Conservation (phyloP, 2,113 vertebrate genomes). For the Erythrolamprus reginae region DNA sequence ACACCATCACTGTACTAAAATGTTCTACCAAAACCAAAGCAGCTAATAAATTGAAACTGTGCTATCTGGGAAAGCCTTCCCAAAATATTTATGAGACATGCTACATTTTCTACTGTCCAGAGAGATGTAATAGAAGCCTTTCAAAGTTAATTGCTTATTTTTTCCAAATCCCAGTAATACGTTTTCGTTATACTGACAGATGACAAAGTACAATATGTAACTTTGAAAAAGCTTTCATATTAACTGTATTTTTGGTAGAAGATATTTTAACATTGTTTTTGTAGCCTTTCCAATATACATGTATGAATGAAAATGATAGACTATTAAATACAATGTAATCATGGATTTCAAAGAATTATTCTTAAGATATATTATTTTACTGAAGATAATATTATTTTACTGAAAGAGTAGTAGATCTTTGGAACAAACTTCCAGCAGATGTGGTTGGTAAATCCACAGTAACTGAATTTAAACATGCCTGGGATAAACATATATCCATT, state of each 20-base stretch:
- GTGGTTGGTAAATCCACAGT: too few relatives aligned
- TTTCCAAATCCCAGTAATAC: slow-evolving; percentile 19
- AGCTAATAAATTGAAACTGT: background rate
- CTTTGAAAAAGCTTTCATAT: slow-evolving; percentile 34
- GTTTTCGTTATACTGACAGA: slow-evolving; percentile 34
- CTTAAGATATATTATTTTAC: too few relatives aligned
- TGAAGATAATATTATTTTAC: too few relatives aligned
- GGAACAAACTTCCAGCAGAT: too few relatives aligned
- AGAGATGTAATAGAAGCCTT: slow-evolving; percentile 29
- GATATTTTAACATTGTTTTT: background rate
- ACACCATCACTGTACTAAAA: too few relatives aligned
- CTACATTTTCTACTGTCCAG: background rate
- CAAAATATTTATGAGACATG: background rate
- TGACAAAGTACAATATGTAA: background rate
- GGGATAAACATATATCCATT: too few relatives aligned
- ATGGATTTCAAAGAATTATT: background rate
- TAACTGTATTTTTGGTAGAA: slow-evolving; percentile 12
- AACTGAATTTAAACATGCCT: too few relatives aligned
- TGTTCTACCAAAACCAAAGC: background rate
- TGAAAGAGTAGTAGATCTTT: too few relatives aligned
- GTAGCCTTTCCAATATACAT: background rate
- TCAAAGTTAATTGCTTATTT: slow-evolving; percentile 29
- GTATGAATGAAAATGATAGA: background rate
- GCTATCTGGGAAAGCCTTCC: background rate
- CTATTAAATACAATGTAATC: background rate